These are phyloP conservation scores for Ommatoiulus sabulosus DNA, from an alignment of 2,888 invertebrate species.

Conservation along the genomic window DNA sequence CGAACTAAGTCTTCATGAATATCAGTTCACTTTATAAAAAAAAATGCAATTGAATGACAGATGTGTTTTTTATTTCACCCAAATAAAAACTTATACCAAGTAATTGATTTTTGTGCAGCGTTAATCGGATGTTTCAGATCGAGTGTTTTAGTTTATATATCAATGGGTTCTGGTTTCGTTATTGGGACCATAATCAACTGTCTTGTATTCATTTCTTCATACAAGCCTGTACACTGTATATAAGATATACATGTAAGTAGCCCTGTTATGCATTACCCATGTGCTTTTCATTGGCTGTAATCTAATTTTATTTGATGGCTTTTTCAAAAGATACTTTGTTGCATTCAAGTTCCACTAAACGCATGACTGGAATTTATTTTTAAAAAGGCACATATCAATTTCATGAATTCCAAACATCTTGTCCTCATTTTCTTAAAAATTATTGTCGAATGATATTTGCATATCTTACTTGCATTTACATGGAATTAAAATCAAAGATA, in stretches of 20 bases:
- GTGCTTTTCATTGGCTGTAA: not conserved
- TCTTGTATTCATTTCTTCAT: not conserved
- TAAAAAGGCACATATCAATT: not conserved
- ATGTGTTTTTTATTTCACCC: not conserved
- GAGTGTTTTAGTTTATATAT: not conserved
- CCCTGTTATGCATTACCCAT: not conserved
- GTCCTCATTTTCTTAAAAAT: not conserved
- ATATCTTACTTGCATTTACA: not conserved
- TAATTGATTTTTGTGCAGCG: not conserved
- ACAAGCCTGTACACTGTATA: not conserved
- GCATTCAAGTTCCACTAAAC: not conserved
- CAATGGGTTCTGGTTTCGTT: not conserved
- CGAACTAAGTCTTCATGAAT: no score
- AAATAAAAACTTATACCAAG: not conserved
- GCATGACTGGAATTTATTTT: not conserved
- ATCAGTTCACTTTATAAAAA: no score
- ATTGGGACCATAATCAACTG: not conserved
- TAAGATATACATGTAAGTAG: not conserved
- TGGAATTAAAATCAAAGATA: no score
- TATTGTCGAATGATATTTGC: not conserved
- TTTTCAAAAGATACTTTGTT: not conserved
- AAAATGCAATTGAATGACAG: no score
- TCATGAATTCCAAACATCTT: not conserved
- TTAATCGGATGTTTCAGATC: not conserved
- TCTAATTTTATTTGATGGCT: not conserved